These are phyloP conservation scores for Chromis chromis DNA, from an alignment of 2,797 vertebrate genomes.

Conservation along the genomic window DNA sequence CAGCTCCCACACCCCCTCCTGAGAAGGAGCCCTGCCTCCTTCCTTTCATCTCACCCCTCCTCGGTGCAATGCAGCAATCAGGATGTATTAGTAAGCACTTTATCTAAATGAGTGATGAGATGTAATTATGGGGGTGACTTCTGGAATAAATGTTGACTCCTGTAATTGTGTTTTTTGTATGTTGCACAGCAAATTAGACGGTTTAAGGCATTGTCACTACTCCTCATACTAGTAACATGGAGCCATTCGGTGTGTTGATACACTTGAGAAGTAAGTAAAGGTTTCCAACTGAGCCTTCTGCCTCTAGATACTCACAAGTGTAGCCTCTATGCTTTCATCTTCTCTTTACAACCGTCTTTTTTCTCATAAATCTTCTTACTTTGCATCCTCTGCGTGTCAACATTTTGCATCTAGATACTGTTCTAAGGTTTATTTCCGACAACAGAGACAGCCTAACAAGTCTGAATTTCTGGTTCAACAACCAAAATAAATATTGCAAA, in stretches of 20 bases:
- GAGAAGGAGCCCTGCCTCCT: conserved; percentile 47
- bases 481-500: neutral
- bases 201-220: conserved; percentile 18
- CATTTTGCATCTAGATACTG: neutral
- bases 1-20: conserved; percentile 5
- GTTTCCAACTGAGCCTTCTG: too few species aligned
- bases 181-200: conserved; percentile 44
- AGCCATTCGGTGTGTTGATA: conserved; percentile 14
- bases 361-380: too few species aligned
- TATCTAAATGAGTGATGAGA: conserved; percentile 66
- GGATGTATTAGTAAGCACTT: conserved; percentile 66
- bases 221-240: conserved; percentile 11
- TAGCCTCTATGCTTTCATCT: too few species aligned
- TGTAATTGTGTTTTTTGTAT: conserved; percentile 54
- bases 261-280: neutral
- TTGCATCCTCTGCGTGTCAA: neutral
- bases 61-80: conserved; percentile 54
- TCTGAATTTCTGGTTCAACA: neutral
- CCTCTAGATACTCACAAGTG: too few species aligned
- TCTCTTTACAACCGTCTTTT: too few species aligned
- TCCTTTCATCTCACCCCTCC: conserved; percentile 58
- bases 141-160: conserved; percentile 50
- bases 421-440: neutral
- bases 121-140: conserved; percentile 65
- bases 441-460: neutral